Conservation (phyloP, 2,797 vertebrate genomes). For the Anguilla anguilla region DNA sequence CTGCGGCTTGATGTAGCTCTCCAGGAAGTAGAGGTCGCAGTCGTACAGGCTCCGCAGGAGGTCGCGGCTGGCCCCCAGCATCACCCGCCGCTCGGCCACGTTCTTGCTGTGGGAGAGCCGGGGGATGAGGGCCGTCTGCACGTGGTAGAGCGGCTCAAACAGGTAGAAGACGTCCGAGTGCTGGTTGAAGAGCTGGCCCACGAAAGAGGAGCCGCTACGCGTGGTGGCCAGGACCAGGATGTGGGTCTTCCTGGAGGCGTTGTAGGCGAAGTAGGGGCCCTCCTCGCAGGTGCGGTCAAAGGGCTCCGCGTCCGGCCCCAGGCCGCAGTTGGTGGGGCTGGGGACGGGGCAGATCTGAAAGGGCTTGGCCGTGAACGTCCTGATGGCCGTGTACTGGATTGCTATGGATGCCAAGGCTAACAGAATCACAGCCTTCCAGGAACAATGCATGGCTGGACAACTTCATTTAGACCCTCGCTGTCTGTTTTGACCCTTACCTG, state of each 20-base stretch:
- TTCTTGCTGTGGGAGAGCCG: constrained; percentile 84
- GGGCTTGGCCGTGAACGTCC: constrained; percentile 90
- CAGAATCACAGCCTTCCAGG: constrained; percentile 96
- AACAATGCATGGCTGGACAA: constrained; percentile 96
- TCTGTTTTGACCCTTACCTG: constrained; percentile 47
- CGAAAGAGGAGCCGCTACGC: constrained; percentile 90
- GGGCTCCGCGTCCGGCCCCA: constrained; percentile 79
- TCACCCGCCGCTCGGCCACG: constrained; percentile 80
- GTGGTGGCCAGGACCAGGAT: constrained; percentile 92
- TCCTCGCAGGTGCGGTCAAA: constrained; percentile 85
- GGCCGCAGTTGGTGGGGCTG: constrained; percentile 81
- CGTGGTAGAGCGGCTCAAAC: constrained; percentile 93
- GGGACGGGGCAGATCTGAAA: constrained; percentile 86
- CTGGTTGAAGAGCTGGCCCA: constrained; percentile 94
- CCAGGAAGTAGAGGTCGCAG: constrained; percentile 90
- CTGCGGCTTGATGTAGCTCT: constrained; percentile 91
- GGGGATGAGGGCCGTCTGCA: constrained; percentile 88
- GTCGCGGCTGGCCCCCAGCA: constrained; percentile 90
- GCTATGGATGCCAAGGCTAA: constrained; percentile 93
- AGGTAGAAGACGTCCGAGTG: constrained; percentile 94
- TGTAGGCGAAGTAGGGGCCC: constrained; percentile 77
- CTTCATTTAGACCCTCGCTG: constrained; percentile 81
- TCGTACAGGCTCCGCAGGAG: constrained; percentile 87
- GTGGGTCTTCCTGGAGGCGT: constrained; percentile 84
- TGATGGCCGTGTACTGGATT: constrained; percentile 95